These are phyloP conservation scores for Wasmannia auropunctata DNA, from an alignment of 1,140 invertebrate species.

Conservation along the genomic window DNA sequence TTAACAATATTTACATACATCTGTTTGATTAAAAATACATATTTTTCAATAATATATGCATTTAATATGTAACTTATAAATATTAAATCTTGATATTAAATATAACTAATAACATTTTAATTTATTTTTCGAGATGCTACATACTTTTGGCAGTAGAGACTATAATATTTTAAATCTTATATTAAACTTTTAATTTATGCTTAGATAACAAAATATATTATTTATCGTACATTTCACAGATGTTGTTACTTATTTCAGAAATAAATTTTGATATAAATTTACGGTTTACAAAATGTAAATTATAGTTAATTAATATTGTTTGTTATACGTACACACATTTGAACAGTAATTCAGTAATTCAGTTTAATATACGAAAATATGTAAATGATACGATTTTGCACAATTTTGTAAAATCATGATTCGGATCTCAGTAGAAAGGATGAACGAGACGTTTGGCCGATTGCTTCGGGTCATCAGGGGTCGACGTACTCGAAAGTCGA, in stretches of 20 bases:
- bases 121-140: neutral
- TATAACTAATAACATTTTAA: neutral
- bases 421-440: slow-evolving; percentile 54
- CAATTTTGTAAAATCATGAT: slow-evolving; percentile 40
- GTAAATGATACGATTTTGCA: neutral
- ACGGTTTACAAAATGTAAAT: neutral
- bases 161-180: neutral
- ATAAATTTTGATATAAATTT: neutral
- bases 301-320: neutral
- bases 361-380: neutral
- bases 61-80: neutral
- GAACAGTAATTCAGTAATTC: neutral
- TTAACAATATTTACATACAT: neutral
- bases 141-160: neutral
- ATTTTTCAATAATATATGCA: neutral
- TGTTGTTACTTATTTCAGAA: neutral
- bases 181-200: neutral
- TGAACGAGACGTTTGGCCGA: slow-evolving; percentile 45
- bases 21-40: neutral
- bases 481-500: slow-evolving; percentile 83
- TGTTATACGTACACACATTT: too few relatives aligned
- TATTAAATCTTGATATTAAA: neutral
- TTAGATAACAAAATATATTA: neutral
- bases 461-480: slow-evolving; percentile 62
- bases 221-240: neutral